Evolutionary conservation across 2,113 vertebrate species (phyloP), one percentile per base, ranked within the genome.

Genomic region (Kryptolebias marmoratus): DNA sequence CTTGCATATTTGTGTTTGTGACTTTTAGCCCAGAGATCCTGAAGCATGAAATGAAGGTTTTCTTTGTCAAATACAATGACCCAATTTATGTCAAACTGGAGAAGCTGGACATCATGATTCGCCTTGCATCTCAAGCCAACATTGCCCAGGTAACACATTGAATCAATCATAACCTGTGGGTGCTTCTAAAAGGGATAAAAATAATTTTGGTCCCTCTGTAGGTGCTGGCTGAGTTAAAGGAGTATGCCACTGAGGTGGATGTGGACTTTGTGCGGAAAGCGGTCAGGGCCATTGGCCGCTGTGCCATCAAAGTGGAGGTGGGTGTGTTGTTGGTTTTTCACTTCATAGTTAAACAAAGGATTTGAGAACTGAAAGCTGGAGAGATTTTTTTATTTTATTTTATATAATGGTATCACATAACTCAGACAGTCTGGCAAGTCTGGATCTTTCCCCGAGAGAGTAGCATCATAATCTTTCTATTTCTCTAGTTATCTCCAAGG

Each of bases 51-150:
- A 99, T 99, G 97, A 99, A 99, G 83, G 98, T 99, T 68, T 99
- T 99, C 85, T 99, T 99, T 44, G 98, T 99, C n/a, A 99, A 99
- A 87, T 99, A 99, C 90, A 99, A 99, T 0, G 98, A 99, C 87
- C 98, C 98, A 10, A 99, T 99, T 82, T 99, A 99, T 0, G 97
- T 99, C 89, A 99, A 99, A 83, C 93, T 99, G 89, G 97, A 99
- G 91, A 99, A 99, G 65, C 93, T 99, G 90, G 98, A 99, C 90
- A 99, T 99, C 87, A 99, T 99, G 97, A 99, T 99, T 88, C 96
- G 98, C 52, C 89, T 99, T 71, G 98, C 97, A 27, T 99, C 98
- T 8, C 97, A 99, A 84, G 97, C 98, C 80, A 99, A 99, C 91
- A 99, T 99, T 0, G 97, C 98, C 16, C 98, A 99, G 97, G 98